A percentile compares a stretch with the other conserved stretches of the same genome.
Conservation (phyloP, 2,113 vertebrate species). For the Cyrtonyx montezumae region DNA sequence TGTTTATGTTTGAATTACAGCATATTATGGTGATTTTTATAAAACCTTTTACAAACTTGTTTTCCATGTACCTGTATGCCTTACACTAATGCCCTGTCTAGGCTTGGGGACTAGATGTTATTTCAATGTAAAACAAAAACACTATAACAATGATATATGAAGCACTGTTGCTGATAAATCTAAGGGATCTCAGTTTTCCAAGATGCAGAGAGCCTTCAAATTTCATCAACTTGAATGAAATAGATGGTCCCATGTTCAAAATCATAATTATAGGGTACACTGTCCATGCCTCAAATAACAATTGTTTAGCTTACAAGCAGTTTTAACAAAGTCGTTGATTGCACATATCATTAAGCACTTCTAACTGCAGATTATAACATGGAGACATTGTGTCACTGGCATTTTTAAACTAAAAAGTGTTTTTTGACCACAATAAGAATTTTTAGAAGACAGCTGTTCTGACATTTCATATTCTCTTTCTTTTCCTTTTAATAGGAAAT, state of each 20-base stretch:
- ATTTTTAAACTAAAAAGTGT: constrained; percentile 16
- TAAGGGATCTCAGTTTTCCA: not conserved
- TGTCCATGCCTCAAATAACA: not conserved
- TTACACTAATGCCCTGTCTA: not conserved
- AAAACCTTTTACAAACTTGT: not conserved
- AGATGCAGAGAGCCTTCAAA: not conserved
- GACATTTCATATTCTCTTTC: not conserved
- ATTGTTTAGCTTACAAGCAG: not conserved
- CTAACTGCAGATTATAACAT: not conserved
- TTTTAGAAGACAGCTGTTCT: not conserved
- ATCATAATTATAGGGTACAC: not conserved
- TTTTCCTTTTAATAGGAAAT: not conserved
- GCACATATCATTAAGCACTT: not conserved
- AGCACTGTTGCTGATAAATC: accelerated
- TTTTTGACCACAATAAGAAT: constrained; percentile 24
- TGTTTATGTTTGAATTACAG: not conserved
- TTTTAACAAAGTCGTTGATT: not conserved
- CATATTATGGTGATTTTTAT: not conserved
- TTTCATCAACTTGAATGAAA: not conserved
- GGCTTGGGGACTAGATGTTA: not conserved
- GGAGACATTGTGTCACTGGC: not conserved
- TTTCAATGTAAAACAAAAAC: not conserved
- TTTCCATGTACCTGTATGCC: not conserved
- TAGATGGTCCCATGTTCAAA: not conserved
- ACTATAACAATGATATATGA: not conserved